A percentile compares a stretch with the other conserved stretches of the same genome.
Conservation (phyloP, 2,113 vertebrate species). For the Lagopus muta region DNA sequence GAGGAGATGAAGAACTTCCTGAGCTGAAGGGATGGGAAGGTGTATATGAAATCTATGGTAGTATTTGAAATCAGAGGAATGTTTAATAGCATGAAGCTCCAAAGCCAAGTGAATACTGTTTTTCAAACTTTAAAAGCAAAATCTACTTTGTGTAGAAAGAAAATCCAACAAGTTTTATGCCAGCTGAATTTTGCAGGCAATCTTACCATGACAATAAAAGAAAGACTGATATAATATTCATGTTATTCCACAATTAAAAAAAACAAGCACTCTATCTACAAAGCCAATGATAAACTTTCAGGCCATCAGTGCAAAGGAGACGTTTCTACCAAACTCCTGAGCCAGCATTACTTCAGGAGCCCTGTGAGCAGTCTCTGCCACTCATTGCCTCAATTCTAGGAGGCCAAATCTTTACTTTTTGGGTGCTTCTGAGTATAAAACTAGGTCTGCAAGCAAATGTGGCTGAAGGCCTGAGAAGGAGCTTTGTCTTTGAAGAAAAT, state of each 20-base stretch:
- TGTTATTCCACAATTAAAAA: not conserved
- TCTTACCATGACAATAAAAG: not conserved
- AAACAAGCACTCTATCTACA: not conserved
- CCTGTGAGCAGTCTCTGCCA: not conserved
- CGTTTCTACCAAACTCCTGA: not conserved
- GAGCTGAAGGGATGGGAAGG: not conserved
- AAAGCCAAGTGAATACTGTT: not conserved
- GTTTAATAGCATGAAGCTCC: not conserved
- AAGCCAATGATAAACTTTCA: not conserved
- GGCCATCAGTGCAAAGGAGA: not conserved
- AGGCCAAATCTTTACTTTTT: not conserved
- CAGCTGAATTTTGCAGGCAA: not conserved
- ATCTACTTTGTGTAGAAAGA: not conserved
- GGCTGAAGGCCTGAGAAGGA: not conserved
- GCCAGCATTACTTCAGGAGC: not conserved
- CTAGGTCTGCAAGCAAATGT: not conserved
- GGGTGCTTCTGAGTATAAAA: not conserved
- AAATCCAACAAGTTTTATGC: not conserved
- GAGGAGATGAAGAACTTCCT: not conserved
- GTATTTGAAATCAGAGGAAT: not conserved
- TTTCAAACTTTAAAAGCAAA: not conserved
- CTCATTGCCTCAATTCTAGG: not conserved
- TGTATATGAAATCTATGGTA: accelerated
- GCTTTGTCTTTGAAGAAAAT: not conserved
- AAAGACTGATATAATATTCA: not conserved